Evolutionary conservation across 2,797 vertebrate genomes (phyloP).

Genomic region (Anableps anableps): DNA sequence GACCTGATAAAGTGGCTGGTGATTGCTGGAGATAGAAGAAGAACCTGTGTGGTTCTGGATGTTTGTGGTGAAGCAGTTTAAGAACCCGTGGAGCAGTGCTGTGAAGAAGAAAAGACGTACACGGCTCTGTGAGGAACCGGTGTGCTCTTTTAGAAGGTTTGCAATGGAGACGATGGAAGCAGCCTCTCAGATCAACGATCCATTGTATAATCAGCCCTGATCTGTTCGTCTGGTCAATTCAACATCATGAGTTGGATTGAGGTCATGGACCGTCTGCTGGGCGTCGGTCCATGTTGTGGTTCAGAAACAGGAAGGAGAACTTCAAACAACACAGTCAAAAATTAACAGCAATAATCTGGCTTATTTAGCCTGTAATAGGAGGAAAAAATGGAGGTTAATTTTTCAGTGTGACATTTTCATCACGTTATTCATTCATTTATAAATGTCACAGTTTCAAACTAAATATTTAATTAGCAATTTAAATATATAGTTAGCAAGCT

Average conservation of each 20-base stretch:
- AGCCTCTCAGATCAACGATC: slow-evolving; percentile 36
- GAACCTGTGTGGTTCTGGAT: neutral
- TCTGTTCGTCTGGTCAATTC: slow-evolving; percentile 53
- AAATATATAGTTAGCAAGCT: no score
- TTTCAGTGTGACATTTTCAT: no score
- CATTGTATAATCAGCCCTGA: slow-evolving; percentile 78
- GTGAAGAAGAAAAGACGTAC: slow-evolving; percentile 67
- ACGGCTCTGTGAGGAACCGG: slow-evolving; percentile 50
- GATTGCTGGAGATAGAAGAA: neutral
- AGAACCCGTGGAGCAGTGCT: slow-evolving; percentile 49
- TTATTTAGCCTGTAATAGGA: no score
- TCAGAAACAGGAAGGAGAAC: slow-evolving; percentile 15
- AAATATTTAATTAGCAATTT: no score
- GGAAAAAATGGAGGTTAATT: no score
- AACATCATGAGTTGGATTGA: slow-evolving; percentile 81
- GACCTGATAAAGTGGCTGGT: neutral
- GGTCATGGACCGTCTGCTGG: slow-evolving; percentile 85
- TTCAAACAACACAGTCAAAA: neutral
- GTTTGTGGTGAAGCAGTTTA: slow-evolving; percentile 22
- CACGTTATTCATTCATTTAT: no score
- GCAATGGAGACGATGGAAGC: slow-evolving; percentile 68
- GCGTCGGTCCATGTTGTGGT: slow-evolving; percentile 80
- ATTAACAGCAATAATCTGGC: no score
- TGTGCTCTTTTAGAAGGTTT: slow-evolving; percentile 81
- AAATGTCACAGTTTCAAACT: no score